A percentile compares a stretch with the other conserved stretches of the same genome.
phyloP scores from a whole-genome alignment of 2,888 invertebrate genomes.

The Cantharis nigra region DNA sequence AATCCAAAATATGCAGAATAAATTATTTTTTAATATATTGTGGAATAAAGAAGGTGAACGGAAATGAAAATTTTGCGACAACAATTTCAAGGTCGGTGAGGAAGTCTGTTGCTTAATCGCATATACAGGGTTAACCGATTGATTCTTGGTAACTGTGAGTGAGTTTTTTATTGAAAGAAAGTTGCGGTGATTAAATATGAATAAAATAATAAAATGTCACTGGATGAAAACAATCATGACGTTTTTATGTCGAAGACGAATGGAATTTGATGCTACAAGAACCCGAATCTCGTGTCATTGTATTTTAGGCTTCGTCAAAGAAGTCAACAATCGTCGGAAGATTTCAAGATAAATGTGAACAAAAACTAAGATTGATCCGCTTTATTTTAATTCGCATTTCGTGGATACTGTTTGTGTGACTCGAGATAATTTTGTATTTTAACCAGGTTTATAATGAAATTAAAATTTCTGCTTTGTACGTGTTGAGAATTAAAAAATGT shows the following conservation, averaged over 20 bases:
- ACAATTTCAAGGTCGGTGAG: background rate
- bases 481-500: background rate
- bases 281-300: background rate
- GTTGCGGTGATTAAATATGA: background rate
- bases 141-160: background rate
- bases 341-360: background rate
- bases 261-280: background rate
- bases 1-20: too few relatives aligned
- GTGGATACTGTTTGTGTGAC: background rate
- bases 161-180: background rate
- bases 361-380: constrained; percentile 2
- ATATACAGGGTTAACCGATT: background rate
- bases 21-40: too few relatives aligned
- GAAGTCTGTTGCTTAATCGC: background rate
- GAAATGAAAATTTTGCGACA: background rate
- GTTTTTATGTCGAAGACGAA: background rate
- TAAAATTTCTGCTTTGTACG: background rate
- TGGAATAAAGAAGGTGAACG: background rate
- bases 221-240: background rate
- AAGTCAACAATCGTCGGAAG: constrained; percentile 2
- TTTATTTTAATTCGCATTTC: background rate
- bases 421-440: background rate
- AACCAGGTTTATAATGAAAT: background rate
- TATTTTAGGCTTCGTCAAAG: background rate
- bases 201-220: background rate